phyloP scores from a whole-genome alignment of 2,888 invertebrate species.

The Cotesia congregata region DNA sequence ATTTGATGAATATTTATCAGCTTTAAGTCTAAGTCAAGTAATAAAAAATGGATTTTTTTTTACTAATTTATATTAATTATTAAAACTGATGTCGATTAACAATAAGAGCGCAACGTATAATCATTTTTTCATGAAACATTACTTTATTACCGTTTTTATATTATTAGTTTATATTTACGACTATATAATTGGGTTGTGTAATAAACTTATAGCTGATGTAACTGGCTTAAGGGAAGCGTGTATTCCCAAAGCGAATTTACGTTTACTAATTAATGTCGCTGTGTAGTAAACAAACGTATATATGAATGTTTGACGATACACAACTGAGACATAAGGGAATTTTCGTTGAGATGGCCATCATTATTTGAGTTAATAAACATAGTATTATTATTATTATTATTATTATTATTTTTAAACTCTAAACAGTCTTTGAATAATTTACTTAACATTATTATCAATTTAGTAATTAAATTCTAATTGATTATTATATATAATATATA shows the following conservation, averaged over 20 bases:
- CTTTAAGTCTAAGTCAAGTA: slow-evolving; percentile 12
- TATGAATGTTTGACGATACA: slow-evolving; percentile 6
- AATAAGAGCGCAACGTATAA: too few relatives aligned
- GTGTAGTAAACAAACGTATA: slow-evolving; percentile 15
- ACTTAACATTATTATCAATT: background rate
- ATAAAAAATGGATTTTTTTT: slow-evolving; percentile 7
- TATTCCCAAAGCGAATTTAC: slow-evolving; percentile 18
- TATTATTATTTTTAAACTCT: background rate
- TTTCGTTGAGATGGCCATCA: slow-evolving; percentile 5
- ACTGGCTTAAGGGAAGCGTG: slow-evolving; percentile 11
- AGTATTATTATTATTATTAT: background rate
- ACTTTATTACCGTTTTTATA: too few relatives aligned
- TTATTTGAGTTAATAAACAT: background rate
- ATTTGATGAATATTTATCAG: slow-evolving; percentile 39
- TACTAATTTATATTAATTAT: background rate
- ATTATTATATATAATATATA: background rate
- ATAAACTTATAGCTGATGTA: slow-evolving; percentile 12
- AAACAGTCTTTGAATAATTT: background rate
- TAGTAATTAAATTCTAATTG: background rate
- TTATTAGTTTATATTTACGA: background rate
- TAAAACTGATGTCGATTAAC: too few relatives aligned
- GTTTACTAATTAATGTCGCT: slow-evolving; percentile 15
- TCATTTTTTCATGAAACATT: too few relatives aligned
- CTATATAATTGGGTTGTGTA: slow-evolving; percentile 9
- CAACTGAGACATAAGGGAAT: slow-evolving; percentile 4